Base-by-base conservation (phyloP, 2,888 invertebrate species). In the Dyspetes luteomarginatus region DNA sequence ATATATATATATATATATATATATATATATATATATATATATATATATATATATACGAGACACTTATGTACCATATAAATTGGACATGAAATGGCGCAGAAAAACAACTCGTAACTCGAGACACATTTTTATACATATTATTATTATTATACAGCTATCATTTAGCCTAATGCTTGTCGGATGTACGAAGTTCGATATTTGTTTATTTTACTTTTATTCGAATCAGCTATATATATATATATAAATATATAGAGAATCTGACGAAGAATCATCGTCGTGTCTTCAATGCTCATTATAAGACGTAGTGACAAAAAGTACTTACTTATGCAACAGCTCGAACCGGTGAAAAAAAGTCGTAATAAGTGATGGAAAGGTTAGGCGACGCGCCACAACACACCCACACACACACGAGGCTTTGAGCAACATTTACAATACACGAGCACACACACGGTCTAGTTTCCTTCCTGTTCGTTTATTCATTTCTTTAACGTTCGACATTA, bases 41-140 rank as follows among this genome's bases (percentile, higher is more conserved):
- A 36, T 36, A 7, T 36, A 36, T 36, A 7, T 36, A 36, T 36
- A 7, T 36, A 36, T n/a, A n/a, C 7, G 41, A 9, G 4, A n/a
- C 41, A 41, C 41, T 41, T 9, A n/a, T 9, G 41, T 41, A 41
- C 7, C 17, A 5, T 19, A 50, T 22, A 50, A 17, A 48, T 17
- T 48, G 19, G 30, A 9, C 24, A 50, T 22, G 9, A 9, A 52
- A 62, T 62, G 9, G 24, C 26, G 12, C 36, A 30, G 58, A 60
- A 52, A 62, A 52, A 19, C 2, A 1, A 17, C 41, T 52, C 62
- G 72, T 26, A 52, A 72, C 24, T 41, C 41, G 62, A 52, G 17
- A 19, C 28, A 12, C 30, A 17, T 50, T 62, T 28, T 12, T 41
- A 22, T 36, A 4, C 3, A 24, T 62, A 41, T 60, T 62, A 17